Base-by-base conservation (phyloP, 2,888 invertebrate genomes). In the Heliconius hortense region DNA sequence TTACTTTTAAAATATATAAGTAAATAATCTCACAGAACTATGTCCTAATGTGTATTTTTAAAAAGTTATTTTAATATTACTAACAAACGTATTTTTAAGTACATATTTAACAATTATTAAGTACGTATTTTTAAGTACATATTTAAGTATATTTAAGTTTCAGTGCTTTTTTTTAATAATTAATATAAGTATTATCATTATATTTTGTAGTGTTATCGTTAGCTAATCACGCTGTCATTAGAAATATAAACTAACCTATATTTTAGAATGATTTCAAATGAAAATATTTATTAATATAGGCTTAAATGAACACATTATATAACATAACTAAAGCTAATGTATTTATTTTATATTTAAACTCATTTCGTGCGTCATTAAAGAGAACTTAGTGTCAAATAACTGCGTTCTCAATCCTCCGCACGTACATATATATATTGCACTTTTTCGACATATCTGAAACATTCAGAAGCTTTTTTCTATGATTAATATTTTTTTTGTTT, bases 161-260 rank as follows among this genome's bases (percentile, higher is more conserved):
- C n/a, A 13, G n/a, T 35, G 64, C 35, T 66, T 39, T 66, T 63
- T 66, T 66, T 66, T 66, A n/a, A n/a, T n/a, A n/a, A 39, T 66
- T 66, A 35, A 64, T 63, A 64, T 66, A 39, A 13, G 8, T 66
- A 24, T 66, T 43, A 15, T 24, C 39, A 39, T 43, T 15, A 15
- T 66, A 66, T 24, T 24, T 64, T 13, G 24, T 59, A 15, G 15
- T 15, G 7, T 60, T 60, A 26, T 15, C 13, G 26, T 60, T 26
- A 60, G 26, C 60, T 39, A 35, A 39, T 39, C 39, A 39, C 15
- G 66, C 66, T 66, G 66, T 66, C 66, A 39, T 66, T 66, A 66
- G 4, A n/a, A n/a, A 64, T 39, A 64, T 35, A 64, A 35, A 35
- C 64, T 66, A 64, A 39, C 66, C 15, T 66, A 66, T 39, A 26